Base-by-base conservation (phyloP, 2,888 invertebrate genomes). In the Myopa testacea region DNA sequence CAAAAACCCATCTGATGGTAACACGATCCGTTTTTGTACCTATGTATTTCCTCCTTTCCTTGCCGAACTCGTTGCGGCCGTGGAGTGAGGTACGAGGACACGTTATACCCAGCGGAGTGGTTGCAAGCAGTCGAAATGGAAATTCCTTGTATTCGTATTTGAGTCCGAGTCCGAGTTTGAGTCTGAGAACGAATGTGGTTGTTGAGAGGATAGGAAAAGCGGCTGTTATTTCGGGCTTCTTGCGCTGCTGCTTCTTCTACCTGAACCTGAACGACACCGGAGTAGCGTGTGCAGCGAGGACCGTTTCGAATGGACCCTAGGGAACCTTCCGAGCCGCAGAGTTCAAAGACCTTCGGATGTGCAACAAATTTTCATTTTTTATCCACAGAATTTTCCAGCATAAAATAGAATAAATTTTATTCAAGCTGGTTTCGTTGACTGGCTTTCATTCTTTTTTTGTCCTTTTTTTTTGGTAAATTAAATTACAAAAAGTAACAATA, bases 21-120 rank as follows among this genome's bases (percentile, higher is more conserved):
- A 81, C 78, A 75, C 65, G 81, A 81, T 81, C 80, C 71, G 80
- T 80, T 81, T 75, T 74, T 52, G 70, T 50, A 62, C 69, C 38
- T 4, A 50, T 45, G 45, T 10, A 45, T 45, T 65, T 70, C 34
- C 62, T 65, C 37, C 75, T 40, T 71, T 72, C 75, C 79, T 75
- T 62, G 78, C 74, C 50, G 63, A 38, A 72, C 52, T 55, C 52
- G 52, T 55, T 63, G 45, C 45, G 7, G 45, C 45, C 45, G 45
- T 45, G 45, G 45, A 26, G 26, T 26, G 26, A 26, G 26, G 26
- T 26, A 45, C 45, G 45, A 45, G 45, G 45, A 6, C 6, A 45
- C 6, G 7, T 63, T 37, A 26, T 1, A 63, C 63, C 63, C 63
- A 63, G 60, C 60, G 60, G 19, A 60, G 60, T 37, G 65, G 8